Evolutionary conservation across 2,113 vertebrate genomes (phyloP).

Genomic region (Perognathus longimembris): DNA sequence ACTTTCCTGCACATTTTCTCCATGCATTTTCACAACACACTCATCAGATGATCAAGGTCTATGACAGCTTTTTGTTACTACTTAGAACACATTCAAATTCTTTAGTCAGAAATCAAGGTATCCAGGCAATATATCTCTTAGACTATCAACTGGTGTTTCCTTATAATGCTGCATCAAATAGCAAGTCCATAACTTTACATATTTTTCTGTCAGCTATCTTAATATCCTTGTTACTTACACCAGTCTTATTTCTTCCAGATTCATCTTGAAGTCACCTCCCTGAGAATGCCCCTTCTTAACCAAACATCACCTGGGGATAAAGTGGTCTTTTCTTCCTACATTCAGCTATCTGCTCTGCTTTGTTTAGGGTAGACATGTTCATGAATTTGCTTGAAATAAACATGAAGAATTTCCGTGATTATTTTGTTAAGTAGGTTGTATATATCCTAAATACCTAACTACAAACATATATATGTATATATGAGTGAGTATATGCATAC

Average conservation of each 20-base stretch:
- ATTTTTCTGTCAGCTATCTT: background rate
- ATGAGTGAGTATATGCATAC: background rate
- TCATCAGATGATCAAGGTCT: background rate
- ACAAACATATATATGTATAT: background rate
- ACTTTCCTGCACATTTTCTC: background rate
- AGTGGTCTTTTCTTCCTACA: background rate
- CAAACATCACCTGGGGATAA: fast-evolving
- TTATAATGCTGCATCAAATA: fast-evolving
- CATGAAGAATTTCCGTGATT: background rate
- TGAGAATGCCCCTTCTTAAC: background rate
- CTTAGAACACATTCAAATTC: background rate
- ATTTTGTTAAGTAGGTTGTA: background rate
- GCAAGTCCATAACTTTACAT: background rate
- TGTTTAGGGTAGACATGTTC: background rate
- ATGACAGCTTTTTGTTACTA: background rate
- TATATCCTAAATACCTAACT: background rate
- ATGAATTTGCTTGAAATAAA: background rate
- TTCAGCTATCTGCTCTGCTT: background rate
- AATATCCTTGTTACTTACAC: background rate
- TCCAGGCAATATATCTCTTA: background rate
- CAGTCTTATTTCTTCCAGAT: background rate
- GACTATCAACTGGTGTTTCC: too few species aligned
- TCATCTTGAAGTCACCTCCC: background rate
- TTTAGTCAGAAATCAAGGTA: background rate
- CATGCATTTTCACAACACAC: background rate